These are phyloP conservation scores for Augochlora pura DNA, from an alignment of 1,140 invertebrate species.

Conservation along the genomic window DNA sequence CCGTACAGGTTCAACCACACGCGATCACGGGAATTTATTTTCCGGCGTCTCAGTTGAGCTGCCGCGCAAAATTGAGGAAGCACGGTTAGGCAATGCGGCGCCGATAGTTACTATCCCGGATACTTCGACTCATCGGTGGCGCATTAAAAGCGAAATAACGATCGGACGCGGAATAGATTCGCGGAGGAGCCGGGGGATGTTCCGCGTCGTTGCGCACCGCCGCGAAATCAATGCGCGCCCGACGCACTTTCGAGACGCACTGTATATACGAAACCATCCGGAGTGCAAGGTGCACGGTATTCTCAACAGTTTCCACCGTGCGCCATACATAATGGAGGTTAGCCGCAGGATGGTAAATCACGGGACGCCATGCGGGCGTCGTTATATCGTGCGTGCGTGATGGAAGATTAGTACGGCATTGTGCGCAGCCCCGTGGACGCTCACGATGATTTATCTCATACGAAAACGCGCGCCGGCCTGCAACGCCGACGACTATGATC, in stretches of 20 bases:
- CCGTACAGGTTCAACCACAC: no score
- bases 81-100: no score
- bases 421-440: conserved; percentile 76
- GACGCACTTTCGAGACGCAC: conserved; percentile 50
- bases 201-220: conserved; percentile 36
- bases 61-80: no score
- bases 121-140: not conserved
- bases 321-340: conserved; percentile 79
- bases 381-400: conserved; percentile 79
- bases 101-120: not conserved
- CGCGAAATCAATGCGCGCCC: conserved; percentile 44
- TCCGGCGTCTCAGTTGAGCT: no score
- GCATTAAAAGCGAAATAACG: conserved; percentile 18
- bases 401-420: conserved; percentile 79
- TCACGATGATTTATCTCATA: conserved; percentile 78
- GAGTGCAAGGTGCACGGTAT: conserved; percentile 76
- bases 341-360: conserved; percentile 80
- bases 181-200: conserved; percentile 22
- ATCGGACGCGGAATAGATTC: not conserved
- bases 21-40: no score
- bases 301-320: conserved; percentile 77
- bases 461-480: conserved; percentile 67
- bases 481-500: conserved; percentile 48
- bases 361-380: conserved; percentile 79
- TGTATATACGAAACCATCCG: conserved; percentile 58